Percentiles rank a stretch among this genome's conserved stretches.
These are phyloP conservation scores for Platycheirus albimanus DNA, from an alignment of 2,888 invertebrate species.

Conservation along the genomic window DNA sequence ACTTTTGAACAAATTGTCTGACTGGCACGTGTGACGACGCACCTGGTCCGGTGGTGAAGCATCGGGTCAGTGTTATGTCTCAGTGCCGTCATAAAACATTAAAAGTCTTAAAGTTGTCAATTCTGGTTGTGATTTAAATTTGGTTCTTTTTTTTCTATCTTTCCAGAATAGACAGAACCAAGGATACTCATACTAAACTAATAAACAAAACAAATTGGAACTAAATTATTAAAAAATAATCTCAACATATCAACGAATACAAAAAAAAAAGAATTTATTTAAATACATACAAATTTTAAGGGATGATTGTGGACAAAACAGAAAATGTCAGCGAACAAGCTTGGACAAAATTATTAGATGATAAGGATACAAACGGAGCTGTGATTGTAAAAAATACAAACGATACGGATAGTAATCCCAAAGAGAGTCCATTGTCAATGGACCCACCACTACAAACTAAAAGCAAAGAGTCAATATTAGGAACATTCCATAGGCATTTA, in stretches of 20 bases:
- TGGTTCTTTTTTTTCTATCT: conserved; percentile 78
- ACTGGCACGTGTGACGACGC: too few relatives aligned
- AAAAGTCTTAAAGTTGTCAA: neutral
- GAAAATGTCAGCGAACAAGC: conserved; percentile 80
- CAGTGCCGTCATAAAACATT: too few relatives aligned
- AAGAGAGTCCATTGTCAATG: conserved; percentile 78
- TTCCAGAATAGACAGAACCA: conserved; percentile 93
- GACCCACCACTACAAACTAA: conserved; percentile 76
- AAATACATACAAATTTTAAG: conserved; percentile 85
- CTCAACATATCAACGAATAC: conserved; percentile 57
- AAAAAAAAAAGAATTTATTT: conserved; percentile 27
- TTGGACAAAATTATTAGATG: conserved; percentile 82
- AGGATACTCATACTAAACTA: conserved; percentile 91
- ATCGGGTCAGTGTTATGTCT: too few relatives aligned
- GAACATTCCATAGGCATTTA: conserved; percentile 82
- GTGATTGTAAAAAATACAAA: conserved; percentile 78
- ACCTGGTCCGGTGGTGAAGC: too few relatives aligned
- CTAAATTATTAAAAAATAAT: conserved; percentile 24
- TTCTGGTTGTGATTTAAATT: conserved; percentile 5
- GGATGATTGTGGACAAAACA: conserved; percentile 81
- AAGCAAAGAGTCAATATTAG: conserved; percentile 81
- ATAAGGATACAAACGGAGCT: conserved; percentile 78
- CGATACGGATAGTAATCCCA: conserved; percentile 75
- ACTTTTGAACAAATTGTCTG: neutral
- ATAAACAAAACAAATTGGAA: conserved; percentile 37